Evolutionary conservation across 2,888 invertebrate species (phyloP).

Genomic region (Pogonocherus hispidulus): DNA sequence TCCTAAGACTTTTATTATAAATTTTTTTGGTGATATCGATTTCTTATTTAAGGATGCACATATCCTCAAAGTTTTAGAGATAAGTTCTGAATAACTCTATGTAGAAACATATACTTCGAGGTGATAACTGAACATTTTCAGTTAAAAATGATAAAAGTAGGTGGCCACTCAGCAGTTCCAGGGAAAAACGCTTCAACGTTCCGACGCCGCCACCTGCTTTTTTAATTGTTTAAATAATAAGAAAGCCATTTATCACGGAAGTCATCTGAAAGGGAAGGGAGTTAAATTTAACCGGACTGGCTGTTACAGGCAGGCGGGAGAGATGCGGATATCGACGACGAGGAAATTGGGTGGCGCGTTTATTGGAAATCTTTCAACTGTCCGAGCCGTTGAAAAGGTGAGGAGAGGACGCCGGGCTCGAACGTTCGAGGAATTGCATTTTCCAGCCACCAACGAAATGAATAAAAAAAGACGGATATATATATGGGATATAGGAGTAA

Average conservation of each 20-base stretch:
- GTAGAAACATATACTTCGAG: no score
- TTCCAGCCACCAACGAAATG: conserved; percentile 50
- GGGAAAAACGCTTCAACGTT: background rate
- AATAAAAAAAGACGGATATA: conserved; percentile 46
- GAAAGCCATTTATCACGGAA: conserved; percentile 62
- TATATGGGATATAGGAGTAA: conserved; percentile 45
- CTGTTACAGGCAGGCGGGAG: conserved; percentile 32
- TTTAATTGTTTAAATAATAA: conserved; percentile 44
- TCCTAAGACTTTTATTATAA: no score
- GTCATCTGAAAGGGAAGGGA: conserved; percentile 65
- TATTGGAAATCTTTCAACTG: conserved; percentile 70
- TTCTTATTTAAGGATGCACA: no score
- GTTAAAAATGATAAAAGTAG: no score
- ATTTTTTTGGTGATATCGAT: no score
- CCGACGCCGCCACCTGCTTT: conserved; percentile 12
- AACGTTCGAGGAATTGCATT: conserved; percentile 64
- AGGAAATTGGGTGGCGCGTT: conserved; percentile 68
- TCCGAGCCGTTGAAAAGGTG: conserved; percentile 65
- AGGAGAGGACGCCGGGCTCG: conserved; percentile 54
- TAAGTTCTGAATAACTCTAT: no score
- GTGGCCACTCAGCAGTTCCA: no score
- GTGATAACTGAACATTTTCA: no score
- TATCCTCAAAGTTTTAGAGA: no score
- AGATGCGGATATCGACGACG: conserved; percentile 63
- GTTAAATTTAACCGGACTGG: conserved; percentile 62